A percentile compares a stretch with the other conserved stretches of the same genome.
phyloP scores from a whole-genome alignment of 2,797 vertebrate species.

The Mycteria americana region DNA sequence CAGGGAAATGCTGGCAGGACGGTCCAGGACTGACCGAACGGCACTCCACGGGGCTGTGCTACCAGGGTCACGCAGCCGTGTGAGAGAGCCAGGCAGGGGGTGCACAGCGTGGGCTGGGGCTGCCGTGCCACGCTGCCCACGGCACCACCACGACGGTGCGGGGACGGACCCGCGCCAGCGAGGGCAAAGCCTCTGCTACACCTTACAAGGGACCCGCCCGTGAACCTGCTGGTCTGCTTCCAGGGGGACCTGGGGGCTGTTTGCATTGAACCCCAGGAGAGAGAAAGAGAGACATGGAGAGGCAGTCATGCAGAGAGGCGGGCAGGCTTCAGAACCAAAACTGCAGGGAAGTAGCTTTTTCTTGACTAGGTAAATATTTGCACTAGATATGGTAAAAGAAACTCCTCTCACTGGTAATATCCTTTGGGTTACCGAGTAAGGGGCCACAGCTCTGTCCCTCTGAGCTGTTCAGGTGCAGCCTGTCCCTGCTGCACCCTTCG shows the following conservation, averaged over 20 bases:
- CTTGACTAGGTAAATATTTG: background rate
- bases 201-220: background rate
- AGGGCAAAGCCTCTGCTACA: background rate
- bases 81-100: too few relatives aligned
- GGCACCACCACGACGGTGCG: fast-evolving
- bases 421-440: background rate
- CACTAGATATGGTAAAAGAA: background rate
- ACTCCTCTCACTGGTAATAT: fast-evolving
- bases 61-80: background rate
- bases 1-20: fast-evolving
- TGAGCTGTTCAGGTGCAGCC: background rate
- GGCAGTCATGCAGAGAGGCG: background rate
- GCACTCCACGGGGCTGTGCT: background rate
- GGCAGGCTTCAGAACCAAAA: background rate
- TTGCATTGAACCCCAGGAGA: background rate
- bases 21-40: fast-evolving
- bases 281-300: background rate
- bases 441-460: background rate
- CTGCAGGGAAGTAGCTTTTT: background rate
- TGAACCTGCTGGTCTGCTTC: background rate
- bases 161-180: fast-evolving
- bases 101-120: background rate
- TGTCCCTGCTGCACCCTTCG: fast-evolving
- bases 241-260: background rate
- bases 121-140: background rate